Evolutionary conservation across 2,888 invertebrate genomes (phyloP).

Genomic region (Elysia crispata): DNA sequence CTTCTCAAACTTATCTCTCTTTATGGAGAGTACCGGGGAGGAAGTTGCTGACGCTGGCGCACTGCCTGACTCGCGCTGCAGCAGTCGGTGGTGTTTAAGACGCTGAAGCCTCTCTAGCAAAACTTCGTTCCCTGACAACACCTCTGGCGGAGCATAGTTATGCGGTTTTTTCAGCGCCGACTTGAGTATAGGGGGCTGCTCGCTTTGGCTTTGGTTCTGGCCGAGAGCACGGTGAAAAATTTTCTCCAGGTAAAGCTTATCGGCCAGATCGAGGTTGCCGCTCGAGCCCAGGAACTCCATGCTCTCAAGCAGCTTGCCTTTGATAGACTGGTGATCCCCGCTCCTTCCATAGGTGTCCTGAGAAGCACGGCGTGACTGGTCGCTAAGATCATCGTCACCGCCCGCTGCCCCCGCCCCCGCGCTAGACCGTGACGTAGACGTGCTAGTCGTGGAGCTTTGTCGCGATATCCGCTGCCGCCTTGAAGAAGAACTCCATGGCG

Average conservation of each 20-base stretch:
- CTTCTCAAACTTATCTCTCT: slow-evolving; percentile 1
- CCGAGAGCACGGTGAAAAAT: slow-evolving; percentile 51
- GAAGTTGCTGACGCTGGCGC: neutral
- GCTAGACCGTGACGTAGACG: slow-evolving; percentile 51
- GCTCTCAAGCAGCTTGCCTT: slow-evolving; percentile 43
- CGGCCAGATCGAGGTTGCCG: slow-evolving; percentile 46
- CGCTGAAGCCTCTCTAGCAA: no score
- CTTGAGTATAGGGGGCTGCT: neutral
- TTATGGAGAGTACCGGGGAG: neutral
- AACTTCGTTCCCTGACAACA: no score
- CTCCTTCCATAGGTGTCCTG: slow-evolving; percentile 12
- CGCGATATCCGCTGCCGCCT: slow-evolving; percentile 43
- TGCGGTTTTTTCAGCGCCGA: neutral
- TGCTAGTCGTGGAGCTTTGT: slow-evolving; percentile 53
- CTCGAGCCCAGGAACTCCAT: slow-evolving; percentile 50
- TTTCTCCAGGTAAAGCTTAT: slow-evolving; percentile 49
- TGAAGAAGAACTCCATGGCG: neutral
- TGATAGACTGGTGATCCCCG: slow-evolving; percentile 14
- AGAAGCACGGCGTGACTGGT: neutral
- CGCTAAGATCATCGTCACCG: neutral
- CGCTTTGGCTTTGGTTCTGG: slow-evolving; percentile 40
- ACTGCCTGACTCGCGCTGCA: neutral
- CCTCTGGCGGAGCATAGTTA: neutral
- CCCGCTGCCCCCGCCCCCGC: slow-evolving; percentile 35
- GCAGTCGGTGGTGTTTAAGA: neutral